Evolutionary conservation across 2,113 vertebrate genomes (phyloP).

Genomic region (Coreoperca whiteheadi): DNA sequence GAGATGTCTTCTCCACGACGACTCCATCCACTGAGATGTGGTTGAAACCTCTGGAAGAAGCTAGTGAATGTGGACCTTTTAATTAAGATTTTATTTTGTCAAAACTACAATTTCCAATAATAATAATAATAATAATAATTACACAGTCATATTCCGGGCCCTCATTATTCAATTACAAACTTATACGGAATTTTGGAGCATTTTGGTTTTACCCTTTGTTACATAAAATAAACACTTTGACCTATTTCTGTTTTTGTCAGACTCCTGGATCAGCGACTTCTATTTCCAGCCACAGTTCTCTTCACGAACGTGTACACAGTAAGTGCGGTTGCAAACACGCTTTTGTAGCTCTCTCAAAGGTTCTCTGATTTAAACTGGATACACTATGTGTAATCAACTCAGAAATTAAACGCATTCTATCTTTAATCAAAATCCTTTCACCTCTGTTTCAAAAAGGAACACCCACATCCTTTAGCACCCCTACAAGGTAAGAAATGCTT

Average conservation of each 20-base stretch:
- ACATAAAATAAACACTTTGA: neutral
- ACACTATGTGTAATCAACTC: neutral
- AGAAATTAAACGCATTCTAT: neutral
- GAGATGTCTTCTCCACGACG: neutral
- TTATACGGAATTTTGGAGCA: neutral
- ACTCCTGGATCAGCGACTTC: slow-evolving; percentile 79
- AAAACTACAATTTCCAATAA: neutral
- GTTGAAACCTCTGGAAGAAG: neutral
- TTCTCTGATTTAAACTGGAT: neutral
- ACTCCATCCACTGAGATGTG: neutral
- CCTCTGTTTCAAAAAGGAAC: slow-evolving; percentile 74
- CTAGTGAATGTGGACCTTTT: neutral
- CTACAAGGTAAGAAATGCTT: slow-evolving; percentile 72
- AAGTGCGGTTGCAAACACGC: slow-evolving; percentile 54
- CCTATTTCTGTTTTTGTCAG: slow-evolving; percentile 54
- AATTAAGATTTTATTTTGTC: neutral
- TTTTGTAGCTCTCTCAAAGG: neutral
- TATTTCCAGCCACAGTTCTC: slow-evolving; percentile 72
- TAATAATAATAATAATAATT: too few relatives aligned
- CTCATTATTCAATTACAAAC: neutral
- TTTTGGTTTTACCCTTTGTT: neutral
- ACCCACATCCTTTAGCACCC: slow-evolving; percentile 66
- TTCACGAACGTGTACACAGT: slow-evolving; percentile 74
- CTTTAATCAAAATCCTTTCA: slow-evolving; percentile 1
- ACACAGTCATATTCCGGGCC: neutral